These are phyloP conservation scores for Desoria tigrina DNA, from an alignment of 2,888 invertebrate genomes.

Conservation along the genomic window DNA sequence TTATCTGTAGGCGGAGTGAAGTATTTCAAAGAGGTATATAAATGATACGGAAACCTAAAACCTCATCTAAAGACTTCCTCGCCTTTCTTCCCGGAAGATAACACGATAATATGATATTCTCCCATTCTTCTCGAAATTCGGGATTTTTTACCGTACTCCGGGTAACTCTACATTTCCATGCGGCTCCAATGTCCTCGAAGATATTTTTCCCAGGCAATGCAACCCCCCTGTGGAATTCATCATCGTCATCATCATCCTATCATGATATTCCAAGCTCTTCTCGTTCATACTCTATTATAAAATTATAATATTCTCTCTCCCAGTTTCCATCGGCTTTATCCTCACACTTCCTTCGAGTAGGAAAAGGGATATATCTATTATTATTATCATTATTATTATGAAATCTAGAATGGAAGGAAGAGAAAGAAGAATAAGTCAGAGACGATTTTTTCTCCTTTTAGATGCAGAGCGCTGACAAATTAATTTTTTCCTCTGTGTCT, in stretches of 20 bases:
- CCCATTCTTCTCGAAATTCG: background rate
- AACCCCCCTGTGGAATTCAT: slow-evolving; percentile 8
- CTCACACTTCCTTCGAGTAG: no score
- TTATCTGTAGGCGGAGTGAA: no score
- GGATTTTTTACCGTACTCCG: slow-evolving; percentile 3
- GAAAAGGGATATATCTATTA: no score
- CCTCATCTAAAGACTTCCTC: slow-evolving; percentile 6
- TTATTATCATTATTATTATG: no score
- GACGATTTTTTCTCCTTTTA: no score
- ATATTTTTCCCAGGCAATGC: background rate
- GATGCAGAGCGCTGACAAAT: no score
- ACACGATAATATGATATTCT: background rate
- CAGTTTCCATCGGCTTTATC: no score
- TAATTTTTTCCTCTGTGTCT: no score
- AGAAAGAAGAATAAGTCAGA: no score
- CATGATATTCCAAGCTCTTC: background rate
- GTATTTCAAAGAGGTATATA: no score
- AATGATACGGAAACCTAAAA: background rate
- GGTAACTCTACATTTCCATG: background rate
- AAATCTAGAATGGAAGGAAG: no score
- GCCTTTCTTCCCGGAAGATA: background rate
- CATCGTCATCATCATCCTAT: slow-evolving; percentile 1
- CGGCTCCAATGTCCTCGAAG: slow-evolving; percentile 7
- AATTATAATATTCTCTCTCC: no score
- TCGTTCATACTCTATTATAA: background rate